These are phyloP conservation scores for Dasysyrphus tricinctus DNA, from an alignment of 2,888 invertebrate species.

Conservation along the genomic window DNA sequence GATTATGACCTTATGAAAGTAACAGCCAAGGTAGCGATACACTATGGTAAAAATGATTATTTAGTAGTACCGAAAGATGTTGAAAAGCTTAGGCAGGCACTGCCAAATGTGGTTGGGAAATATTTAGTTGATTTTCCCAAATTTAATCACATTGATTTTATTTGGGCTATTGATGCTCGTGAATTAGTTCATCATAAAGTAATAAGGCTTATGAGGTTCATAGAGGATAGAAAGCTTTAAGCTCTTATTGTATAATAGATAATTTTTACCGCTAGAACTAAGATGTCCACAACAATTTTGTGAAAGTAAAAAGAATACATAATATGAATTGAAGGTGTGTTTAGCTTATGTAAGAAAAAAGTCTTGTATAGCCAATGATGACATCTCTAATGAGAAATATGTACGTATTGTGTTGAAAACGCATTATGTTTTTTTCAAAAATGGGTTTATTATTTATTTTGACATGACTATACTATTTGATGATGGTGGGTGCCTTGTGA, in stretches of 20 bases:
- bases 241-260: not conserved
- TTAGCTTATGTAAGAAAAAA: no score
- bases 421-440: no score
- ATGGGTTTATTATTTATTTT: no score
- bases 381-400: no score
- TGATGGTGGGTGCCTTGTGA: no score
- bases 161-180: slow-evolving; percentile 87
- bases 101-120: slow-evolving; percentile 82
- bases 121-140: slow-evolving; percentile 85
- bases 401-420: no score
- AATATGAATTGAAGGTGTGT: no score
- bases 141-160: slow-evolving; percentile 89
- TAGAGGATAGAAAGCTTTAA: slow-evolving; percentile 67
- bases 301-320: no score
- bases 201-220: slow-evolving; percentile 84
- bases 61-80: slow-evolving; percentile 85
- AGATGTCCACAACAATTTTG: no score
- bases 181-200: slow-evolving; percentile 86
- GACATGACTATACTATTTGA: no score
- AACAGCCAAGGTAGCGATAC: slow-evolving; percentile 86
- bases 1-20: slow-evolving; percentile 85
- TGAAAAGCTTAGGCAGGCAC: slow-evolving; percentile 81
- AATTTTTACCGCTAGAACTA: not conserved
- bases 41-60: slow-evolving; percentile 88
- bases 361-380: no score